These are phyloP conservation scores for Drosophila helvetica DNA, from an alignment of 2,888 invertebrate species.

Conservation along the genomic window DNA sequence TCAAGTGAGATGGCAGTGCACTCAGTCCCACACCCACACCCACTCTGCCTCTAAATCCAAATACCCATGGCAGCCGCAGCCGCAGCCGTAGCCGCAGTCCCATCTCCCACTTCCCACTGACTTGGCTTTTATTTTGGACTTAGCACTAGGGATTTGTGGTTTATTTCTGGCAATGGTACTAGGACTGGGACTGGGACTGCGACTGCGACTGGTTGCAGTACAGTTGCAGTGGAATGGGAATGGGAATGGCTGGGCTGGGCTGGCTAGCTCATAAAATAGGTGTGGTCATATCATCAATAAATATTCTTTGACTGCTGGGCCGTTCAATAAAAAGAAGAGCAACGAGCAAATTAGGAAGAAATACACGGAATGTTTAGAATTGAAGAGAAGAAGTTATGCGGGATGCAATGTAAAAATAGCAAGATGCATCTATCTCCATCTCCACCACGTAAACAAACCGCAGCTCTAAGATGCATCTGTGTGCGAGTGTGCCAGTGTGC, in stretches of 20 bases:
- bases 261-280: constrained; percentile 67
- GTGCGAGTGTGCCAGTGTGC: constrained; percentile 4
- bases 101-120: constrained; percentile 31
- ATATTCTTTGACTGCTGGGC: constrained; percentile 54
- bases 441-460: constrained; percentile 65
- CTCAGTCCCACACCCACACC: constrained; percentile 36
- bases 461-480: constrained; percentile 32
- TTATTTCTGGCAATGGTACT: constrained; percentile 61
- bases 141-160: constrained; percentile 71
- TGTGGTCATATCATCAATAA: constrained; percentile 76
- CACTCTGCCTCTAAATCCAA: constrained; percentile 17
- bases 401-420: constrained; percentile 66
- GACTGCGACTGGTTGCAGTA: background rate
- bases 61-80: constrained; percentile 9
- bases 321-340: constrained; percentile 70
- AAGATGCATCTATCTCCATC: constrained; percentile 18
- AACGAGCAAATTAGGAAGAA: constrained; percentile 69
- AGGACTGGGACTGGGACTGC: background rate
- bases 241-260: too few relatives aligned
- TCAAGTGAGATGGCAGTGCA: constrained; percentile 68
- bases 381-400: constrained; percentile 59
- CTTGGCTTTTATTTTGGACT: constrained; percentile 59
- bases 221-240: constrained; percentile 1
- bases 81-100: constrained; percentile 21
- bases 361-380: constrained; percentile 66